These are phyloP conservation scores for Dallia pectoralis DNA, from an alignment of 2,797 vertebrate species.

Conservation along the genomic window DNA sequence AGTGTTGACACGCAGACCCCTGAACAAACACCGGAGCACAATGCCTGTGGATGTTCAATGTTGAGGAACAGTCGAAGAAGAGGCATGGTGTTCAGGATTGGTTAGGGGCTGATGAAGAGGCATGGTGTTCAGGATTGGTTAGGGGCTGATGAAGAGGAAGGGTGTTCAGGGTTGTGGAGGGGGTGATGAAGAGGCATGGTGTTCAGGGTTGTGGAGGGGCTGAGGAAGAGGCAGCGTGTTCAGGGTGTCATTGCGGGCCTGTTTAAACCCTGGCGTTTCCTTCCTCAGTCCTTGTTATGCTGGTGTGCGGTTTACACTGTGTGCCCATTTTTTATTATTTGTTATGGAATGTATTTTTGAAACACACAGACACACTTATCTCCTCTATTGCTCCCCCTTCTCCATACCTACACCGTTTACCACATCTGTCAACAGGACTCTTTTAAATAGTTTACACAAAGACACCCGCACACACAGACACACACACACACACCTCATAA, in stretches of 20 bases:
- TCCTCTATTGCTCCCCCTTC: constrained; percentile 10
- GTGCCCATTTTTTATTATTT: constrained; percentile 26
- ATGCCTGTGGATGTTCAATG: constrained; percentile 66
- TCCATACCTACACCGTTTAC: not conserved
- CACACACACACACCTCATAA: not conserved
- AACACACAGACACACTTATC: constrained; percentile 37
- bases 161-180: too few relatives aligned
- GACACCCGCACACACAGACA: constrained; percentile 4
- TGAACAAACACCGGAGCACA: constrained; percentile 65
- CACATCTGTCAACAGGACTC: constrained; percentile 29
- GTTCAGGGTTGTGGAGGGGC: too few relatives aligned
- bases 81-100: too few relatives aligned
- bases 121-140: too few relatives aligned
- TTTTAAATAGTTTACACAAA: constrained; percentile 24
- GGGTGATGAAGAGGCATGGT: too few relatives aligned
- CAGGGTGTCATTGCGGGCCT: constrained; percentile 16
- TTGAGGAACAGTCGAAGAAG: too few relatives aligned
- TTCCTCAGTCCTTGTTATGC: constrained; percentile 26
- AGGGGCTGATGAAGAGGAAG: too few relatives aligned
- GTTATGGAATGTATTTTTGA: constrained; percentile 51
- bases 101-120: too few relatives aligned
- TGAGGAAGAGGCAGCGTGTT: too few relatives aligned
- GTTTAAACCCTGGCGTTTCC: constrained; percentile 42
- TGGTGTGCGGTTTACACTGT: not conserved
- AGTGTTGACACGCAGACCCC: constrained; percentile 43